Percentiles rank a stretch among this genome's conserved stretches.
phyloP scores from a whole-genome alignment of 2,888 invertebrate genomes.

The Troides aeacus region DNA sequence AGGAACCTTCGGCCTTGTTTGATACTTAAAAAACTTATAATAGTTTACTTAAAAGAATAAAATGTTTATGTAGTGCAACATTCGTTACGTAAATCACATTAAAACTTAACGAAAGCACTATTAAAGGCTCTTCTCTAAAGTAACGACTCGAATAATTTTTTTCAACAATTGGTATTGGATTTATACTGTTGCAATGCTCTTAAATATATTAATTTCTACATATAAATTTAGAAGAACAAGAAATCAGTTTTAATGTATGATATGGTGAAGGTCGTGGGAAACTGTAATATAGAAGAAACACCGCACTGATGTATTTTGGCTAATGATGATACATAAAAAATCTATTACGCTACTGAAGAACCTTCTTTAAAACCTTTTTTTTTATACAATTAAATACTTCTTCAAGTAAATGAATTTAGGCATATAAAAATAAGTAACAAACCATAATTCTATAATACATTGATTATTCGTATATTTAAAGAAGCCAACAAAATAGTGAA shows the following conservation, averaged over 20 bases:
- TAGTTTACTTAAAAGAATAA: not conserved
- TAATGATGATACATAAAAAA: too few relatives aligned
- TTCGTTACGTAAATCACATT: not conserved
- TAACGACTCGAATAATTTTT: constrained; percentile 18
- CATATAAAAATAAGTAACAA: not conserved
- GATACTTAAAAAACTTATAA: not conserved
- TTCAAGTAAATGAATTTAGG: too few relatives aligned
- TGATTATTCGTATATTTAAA: not conserved
- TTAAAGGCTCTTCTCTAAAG: not conserved
- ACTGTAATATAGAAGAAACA: too few relatives aligned
- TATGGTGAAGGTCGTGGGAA: too few relatives aligned
- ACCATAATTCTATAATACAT: not conserved
- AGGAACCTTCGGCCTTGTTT: not conserved
- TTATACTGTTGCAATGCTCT: not conserved
- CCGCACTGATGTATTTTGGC: too few relatives aligned
- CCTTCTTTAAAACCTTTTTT: too few relatives aligned
- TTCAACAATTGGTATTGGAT: constrained; percentile 4
- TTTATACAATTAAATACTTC: too few relatives aligned
- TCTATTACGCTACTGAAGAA: too few relatives aligned
- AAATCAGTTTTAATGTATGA: too few relatives aligned
- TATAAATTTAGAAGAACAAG: too few relatives aligned
- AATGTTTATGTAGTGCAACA: not conserved
- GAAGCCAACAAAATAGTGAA: not conserved
- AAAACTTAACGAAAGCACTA: not conserved
- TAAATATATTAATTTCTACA: not conserved